Conservation (phyloP, 2,113 vertebrate genomes). For the Bolborhynchus lineola region DNA sequence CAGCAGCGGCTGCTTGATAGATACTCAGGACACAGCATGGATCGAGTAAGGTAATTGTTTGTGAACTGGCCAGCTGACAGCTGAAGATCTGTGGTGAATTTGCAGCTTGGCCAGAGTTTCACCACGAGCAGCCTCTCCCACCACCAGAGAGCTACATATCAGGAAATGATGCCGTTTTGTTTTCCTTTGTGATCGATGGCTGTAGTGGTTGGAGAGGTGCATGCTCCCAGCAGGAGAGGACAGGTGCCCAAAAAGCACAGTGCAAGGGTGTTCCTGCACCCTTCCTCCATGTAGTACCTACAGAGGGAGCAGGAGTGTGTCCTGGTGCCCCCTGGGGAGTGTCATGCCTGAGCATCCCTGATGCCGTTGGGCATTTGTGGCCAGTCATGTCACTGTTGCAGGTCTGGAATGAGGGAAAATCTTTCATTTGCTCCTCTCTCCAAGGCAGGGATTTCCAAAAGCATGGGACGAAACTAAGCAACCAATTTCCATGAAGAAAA, state of each 20-base stretch:
- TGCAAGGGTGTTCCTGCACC: not conserved
- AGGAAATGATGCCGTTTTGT: not conserved
- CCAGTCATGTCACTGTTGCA: not conserved
- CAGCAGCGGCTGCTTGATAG: not conserved
- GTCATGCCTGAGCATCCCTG: not conserved
- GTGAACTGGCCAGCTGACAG: not conserved
- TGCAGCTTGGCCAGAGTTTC: not conserved
- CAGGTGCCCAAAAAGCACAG: not conserved
- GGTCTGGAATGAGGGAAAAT: not conserved
- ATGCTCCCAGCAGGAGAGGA: not conserved
- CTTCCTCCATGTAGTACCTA: not conserved
- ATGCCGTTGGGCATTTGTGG: not conserved
- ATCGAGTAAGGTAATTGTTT: constrained; percentile 8
- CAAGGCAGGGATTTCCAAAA: not conserved
- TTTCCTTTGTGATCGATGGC: not conserved
- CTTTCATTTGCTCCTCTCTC: not conserved
- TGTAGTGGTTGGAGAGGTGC: not conserved
- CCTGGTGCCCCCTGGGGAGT: not conserved
- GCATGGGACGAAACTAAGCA: not conserved
- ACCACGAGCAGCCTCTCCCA: not conserved
- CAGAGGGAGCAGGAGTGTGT: not conserved
- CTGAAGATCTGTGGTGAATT: not conserved
- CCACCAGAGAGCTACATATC: not conserved
- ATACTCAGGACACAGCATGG: not conserved
- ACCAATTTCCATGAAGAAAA: not conserved